Percentiles rank a stretch among this genome's conserved stretches.
Conservation (phyloP, 2,113 vertebrate species). For the Apistogramma diplotaenia region DNA sequence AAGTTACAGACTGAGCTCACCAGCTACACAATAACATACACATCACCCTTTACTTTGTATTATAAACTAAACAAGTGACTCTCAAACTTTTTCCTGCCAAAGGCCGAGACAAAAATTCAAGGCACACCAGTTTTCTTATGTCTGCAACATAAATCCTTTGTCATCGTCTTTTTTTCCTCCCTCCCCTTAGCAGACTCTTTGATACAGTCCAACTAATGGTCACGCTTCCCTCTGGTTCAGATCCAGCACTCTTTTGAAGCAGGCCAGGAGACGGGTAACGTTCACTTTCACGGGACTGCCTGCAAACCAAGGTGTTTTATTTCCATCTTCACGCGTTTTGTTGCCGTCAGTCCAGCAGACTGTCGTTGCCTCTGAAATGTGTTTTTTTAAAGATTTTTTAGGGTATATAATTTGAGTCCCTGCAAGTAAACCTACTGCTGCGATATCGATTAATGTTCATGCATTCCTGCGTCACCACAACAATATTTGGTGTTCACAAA, state of each 20-base stretch:
- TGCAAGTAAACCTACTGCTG: no score
- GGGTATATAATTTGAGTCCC: no score
- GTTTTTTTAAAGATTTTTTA: no score
- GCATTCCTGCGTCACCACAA: neutral
- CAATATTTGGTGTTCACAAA: neutral
- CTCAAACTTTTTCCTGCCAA: neutral
- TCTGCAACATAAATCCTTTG: neutral
- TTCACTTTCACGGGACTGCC: neutral
- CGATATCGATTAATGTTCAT: neutral
- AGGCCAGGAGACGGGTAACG: neutral
- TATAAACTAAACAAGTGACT: neutral
- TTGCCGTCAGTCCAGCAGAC: neutral
- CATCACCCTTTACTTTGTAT: neutral
- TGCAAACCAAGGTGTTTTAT: neutral
- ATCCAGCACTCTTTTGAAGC: neutral
- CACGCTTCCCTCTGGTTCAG: neutral
- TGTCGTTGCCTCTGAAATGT: no score
- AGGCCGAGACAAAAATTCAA: neutral
- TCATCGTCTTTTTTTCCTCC: neutral
- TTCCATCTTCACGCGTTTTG: neutral
- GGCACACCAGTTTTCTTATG: neutral
- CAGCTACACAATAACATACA: neutral
- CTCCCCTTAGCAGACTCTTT: neutral
- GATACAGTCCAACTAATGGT: neutral
- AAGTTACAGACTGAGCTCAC: neutral